Evolutionary conservation across 1,140 invertebrate genomes (phyloP).

Genomic region (Magallana ariakensis): DNA sequence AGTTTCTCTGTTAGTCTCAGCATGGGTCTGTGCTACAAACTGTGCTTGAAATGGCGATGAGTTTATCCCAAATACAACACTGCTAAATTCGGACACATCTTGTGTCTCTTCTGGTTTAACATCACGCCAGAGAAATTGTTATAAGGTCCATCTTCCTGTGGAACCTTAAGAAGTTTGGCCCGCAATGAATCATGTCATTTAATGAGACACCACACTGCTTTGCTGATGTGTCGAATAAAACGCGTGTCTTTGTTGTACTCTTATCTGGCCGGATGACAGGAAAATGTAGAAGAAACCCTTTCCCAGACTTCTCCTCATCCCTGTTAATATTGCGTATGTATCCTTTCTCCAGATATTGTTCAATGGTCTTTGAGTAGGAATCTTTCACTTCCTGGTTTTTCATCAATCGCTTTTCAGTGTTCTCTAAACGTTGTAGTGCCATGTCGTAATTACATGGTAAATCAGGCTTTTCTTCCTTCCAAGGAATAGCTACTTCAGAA

Average conservation of each 20-base stretch:
- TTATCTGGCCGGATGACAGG: conserved; percentile 47
- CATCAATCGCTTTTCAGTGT: conserved; percentile 47
- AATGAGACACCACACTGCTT: conserved; percentile 46
- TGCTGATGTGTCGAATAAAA: conserved; percentile 61
- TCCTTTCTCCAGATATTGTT: conserved; percentile 57
- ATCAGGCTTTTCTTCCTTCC: conserved; percentile 49
- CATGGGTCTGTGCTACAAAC: conserved; percentile 41
- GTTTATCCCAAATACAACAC: conserved; percentile 49
- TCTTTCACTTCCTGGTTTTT: conserved; percentile 41
- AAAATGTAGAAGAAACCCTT: conserved; percentile 61
- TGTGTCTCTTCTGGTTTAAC: neutral
- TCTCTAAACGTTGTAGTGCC: conserved; percentile 44
- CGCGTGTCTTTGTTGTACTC: conserved; percentile 56
- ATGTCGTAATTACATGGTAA: conserved; percentile 56
- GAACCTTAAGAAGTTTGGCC: conserved; percentile 71
- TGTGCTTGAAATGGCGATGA: conserved; percentile 51
- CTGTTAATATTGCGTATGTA: conserved; percentile 52
- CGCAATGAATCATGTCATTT: conserved; percentile 55
- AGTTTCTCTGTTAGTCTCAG: conserved; percentile 18
- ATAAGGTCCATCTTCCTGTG: conserved; percentile 31
- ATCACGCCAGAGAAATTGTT: too few species aligned
- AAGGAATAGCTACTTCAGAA: conserved; percentile 53
- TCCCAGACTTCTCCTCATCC: neutral
- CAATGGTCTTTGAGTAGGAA: conserved; percentile 44
- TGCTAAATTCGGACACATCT: conserved; percentile 38